Conservation (phyloP, 1,140 invertebrate genomes). For the Agrypnia vestita region DNA sequence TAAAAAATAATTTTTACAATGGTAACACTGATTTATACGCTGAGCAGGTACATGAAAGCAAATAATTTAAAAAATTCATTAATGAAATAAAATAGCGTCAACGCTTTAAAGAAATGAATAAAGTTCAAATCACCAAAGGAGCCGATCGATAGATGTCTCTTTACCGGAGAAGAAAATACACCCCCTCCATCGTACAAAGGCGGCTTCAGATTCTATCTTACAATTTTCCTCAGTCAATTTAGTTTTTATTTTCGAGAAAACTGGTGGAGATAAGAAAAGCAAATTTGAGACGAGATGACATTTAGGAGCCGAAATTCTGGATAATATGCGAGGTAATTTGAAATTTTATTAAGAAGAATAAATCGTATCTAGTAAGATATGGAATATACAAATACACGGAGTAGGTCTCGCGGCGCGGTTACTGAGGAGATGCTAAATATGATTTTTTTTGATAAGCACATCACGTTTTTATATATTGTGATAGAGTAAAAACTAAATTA, state of each 20-base stretch:
- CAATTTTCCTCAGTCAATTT: conserved; percentile 42
- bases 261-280: not conserved
- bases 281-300: conserved; percentile 35
- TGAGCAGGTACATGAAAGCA: too few species aligned
- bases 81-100: not conserved
- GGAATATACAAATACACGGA: not conserved
- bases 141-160: not conserved
- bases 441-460: too few species aligned
- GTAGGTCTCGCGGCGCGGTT: too few species aligned
- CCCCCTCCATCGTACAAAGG: not conserved
- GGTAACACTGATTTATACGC: too few species aligned
- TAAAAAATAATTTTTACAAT: too few species aligned
- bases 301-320: conserved; percentile 10
- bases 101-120: not conserved
- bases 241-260: conserved; percentile 33
- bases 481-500: too few species aligned
- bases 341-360: conserved; percentile 40
- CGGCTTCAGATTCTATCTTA: conserved; percentile 13
- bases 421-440: too few species aligned
- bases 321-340: conserved; percentile 40
- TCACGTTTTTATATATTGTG: too few species aligned
- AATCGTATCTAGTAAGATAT: conserved; percentile 20
- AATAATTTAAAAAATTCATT: not conserved
- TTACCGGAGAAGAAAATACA: not conserved
- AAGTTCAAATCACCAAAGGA: not conserved